Evolutionary conservation across 2,888 invertebrate species (phyloP).

Genomic region (Apamea sordens): DNA sequence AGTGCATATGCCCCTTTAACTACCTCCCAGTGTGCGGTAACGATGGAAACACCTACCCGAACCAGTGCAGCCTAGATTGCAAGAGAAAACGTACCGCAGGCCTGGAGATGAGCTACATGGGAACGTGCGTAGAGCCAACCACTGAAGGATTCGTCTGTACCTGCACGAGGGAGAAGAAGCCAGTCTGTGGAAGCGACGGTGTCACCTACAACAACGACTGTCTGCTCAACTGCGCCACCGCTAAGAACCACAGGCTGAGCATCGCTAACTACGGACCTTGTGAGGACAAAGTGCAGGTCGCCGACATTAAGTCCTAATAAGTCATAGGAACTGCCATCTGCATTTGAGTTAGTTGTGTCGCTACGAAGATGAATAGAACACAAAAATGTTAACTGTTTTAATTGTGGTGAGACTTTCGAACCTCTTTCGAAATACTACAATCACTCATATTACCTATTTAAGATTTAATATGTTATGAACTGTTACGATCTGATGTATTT

Average conservation of each 20-base stretch:
- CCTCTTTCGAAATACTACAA: neutral
- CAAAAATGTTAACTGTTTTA: neutral
- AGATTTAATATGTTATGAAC: slow-evolving; percentile 7
- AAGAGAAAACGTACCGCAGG: slow-evolving; percentile 32
- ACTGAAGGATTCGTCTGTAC: slow-evolving; percentile 48
- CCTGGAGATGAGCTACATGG: slow-evolving; percentile 33
- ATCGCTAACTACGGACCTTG: slow-evolving; percentile 58
- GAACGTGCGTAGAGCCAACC: slow-evolving; percentile 18
- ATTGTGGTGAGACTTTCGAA: neutral
- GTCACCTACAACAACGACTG: slow-evolving; percentile 73
- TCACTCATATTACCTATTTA: neutral
- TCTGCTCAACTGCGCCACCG: slow-evolving; percentile 68
- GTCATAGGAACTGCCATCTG: slow-evolving; percentile 28
- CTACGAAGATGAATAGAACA: neutral
- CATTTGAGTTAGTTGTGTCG: slow-evolving; percentile 11
- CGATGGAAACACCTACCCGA: slow-evolving; percentile 73
- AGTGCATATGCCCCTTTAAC: slow-evolving; percentile 64
- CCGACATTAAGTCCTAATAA: slow-evolving; percentile 28
- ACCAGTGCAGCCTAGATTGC: slow-evolving; percentile 70
- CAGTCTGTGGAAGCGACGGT: slow-evolving; percentile 74
- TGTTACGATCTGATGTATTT: slow-evolving; percentile 42
- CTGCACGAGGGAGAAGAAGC: slow-evolving; percentile 67
- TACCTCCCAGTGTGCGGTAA: slow-evolving; percentile 73
- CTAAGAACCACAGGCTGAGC: slow-evolving; percentile 52
- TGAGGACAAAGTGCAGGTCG: slow-evolving; percentile 56